phyloP scores from a whole-genome alignment of 2,797 vertebrate species.

The Mergus octosetaceus region DNA sequence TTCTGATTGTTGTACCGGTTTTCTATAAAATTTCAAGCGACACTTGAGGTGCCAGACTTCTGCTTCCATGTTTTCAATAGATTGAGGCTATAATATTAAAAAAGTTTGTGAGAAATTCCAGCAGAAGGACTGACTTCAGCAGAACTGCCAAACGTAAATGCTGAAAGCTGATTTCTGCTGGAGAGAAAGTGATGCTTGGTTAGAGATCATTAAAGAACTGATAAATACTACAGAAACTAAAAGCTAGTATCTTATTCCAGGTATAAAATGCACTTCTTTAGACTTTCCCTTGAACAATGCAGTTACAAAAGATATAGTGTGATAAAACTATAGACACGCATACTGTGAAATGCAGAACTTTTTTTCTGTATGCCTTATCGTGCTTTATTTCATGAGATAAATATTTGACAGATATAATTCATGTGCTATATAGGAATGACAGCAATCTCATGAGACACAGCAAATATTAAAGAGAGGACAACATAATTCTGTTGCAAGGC shows the following conservation, averaged over 20 bases:
- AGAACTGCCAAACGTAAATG: background rate
- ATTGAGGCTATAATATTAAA: background rate
- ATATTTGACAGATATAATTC: background rate
- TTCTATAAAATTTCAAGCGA: background rate
- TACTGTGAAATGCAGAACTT: background rate
- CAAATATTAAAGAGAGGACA: background rate
- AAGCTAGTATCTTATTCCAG: background rate
- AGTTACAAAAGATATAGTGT: background rate
- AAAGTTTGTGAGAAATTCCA: background rate
- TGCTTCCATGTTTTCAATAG: background rate
- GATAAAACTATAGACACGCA: background rate
- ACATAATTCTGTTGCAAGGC: background rate
- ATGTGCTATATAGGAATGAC: background rate
- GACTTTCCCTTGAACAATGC: background rate
- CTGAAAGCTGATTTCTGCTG: background rate
- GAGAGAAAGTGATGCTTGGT: background rate
- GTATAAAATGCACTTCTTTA: background rate
- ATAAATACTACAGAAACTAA: background rate
- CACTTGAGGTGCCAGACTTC: background rate
- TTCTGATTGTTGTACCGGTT: background rate
- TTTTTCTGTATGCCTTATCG: background rate
- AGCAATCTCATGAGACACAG: background rate
- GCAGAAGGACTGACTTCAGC: rapidly evolving
- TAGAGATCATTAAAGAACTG: background rate
- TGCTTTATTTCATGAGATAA: background rate